Conservation (phyloP, 2,888 invertebrate species). For the Ophonus ardosiacus region DNA sequence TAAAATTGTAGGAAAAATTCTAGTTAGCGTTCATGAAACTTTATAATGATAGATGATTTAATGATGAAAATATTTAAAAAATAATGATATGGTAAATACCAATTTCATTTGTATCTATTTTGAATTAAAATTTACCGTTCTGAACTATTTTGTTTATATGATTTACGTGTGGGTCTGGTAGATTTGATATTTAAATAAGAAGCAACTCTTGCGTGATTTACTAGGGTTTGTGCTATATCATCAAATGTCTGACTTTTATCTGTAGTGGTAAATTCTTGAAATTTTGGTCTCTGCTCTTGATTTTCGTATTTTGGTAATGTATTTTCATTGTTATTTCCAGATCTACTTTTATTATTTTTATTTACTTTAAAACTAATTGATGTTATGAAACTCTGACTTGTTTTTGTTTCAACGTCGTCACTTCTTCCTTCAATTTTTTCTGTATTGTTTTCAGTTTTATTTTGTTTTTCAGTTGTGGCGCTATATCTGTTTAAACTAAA, state of each 20-base stretch:
- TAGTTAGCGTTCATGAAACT: conserved; percentile 12
- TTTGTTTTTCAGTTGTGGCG: conserved; percentile 65
- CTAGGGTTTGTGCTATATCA: conserved; percentile 72
- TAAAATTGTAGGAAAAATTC: conserved; percentile 5
- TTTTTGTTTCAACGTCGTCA: conserved; percentile 69
- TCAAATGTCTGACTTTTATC: conserved; percentile 69
- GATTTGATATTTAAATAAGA: conserved; percentile 69
- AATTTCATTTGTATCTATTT: conserved; percentile 10
- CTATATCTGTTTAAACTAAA: conserved; percentile 12
- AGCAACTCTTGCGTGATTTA: conserved; percentile 74
- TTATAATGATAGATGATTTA: neutral
- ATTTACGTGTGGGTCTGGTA: conserved; percentile 62
- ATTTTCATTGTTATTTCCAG: neutral
- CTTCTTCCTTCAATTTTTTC: conserved; percentile 55
- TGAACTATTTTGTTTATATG: conserved; percentile 38
- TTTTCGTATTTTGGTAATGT: conserved; percentile 44
- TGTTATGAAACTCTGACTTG: conserved; percentile 77
- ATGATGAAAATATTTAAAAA: neutral
- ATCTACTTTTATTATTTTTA: conserved; percentile 67
- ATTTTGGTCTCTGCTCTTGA: conserved; percentile 34
- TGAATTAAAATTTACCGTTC: conserved; percentile 24
- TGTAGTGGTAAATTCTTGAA: conserved; percentile 45
- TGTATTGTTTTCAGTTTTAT: conserved; percentile 63
- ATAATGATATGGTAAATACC: neutral
- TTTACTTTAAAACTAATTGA: conserved; percentile 78